Evolutionary conservation across 1,140 invertebrate species (phyloP), one percentile per base, ranked within the genome.

Genomic region (Phortica variegata): DNA sequence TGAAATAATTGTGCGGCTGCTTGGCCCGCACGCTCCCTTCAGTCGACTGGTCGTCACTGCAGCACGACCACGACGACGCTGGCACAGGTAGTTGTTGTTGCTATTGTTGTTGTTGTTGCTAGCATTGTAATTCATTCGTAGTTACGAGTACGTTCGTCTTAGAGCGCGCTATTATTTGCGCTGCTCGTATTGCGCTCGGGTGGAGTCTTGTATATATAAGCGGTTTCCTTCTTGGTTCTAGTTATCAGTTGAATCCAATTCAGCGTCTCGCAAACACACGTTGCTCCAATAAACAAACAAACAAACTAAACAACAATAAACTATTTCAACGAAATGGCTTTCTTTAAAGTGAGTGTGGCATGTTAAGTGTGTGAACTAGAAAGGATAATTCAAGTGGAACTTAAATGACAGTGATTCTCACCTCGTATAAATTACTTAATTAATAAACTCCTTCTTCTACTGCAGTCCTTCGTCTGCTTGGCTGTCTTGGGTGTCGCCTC

Each of bases 141-240:
- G 34, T 20, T 57, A 60, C 49, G 56, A 43, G 19, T 50, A 39
- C n/a, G 36, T 26, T 54, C 49, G 49, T 41, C 31, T 33, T 56
- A 13, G 12, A 13, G 19, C 40, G 61, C 45, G 52, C 4, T 15
- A 34, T 15, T 10, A 34, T n/a, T 10, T 15, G 12, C 3, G 39
- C 19, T 23, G 39, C 12, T 41, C 10, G 39, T 18, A 23, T 46
- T 50, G 37, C 45, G 46, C 37, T 70, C 69, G 69, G 69, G 69
- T 62, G 69, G 72, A 73, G 69, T 60, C 69, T 66, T 62, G 53
- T 66, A 71, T 74, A 74, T 74, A 74, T 69, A 71, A 71, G 66
- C 70, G 61, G 65, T 56, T 71, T 73, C 66, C 70, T 73, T 74
- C 71, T 73, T 62, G 71, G 71, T 74, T 74, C 71, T 74, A 74